A percentile compares a stretch with the other conserved stretches of the same genome.
Evolutionary conservation across 2,797 vertebrate species (phyloP).

Genomic region (Phyllotis vaccarum): DNA sequence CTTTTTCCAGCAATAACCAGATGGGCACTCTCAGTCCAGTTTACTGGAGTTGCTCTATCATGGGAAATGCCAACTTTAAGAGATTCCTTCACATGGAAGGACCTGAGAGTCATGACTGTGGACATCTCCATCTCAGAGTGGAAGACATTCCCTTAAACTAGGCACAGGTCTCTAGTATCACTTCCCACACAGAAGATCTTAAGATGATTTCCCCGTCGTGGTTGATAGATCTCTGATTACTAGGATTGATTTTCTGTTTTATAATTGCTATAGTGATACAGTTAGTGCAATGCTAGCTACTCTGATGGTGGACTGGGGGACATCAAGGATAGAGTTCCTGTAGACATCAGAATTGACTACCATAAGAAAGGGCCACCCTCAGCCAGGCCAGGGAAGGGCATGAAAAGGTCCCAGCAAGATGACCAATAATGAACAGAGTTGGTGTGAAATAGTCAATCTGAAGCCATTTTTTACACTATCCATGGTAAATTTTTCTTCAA

Average conservation of each 20-base stretch:
- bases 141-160: background rate
- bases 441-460: slow-evolving; percentile 86
- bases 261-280: accelerated
- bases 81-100: no score
- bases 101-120: background rate
- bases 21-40: no score
- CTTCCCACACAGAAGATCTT: background rate
- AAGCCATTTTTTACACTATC: slow-evolving; percentile 93
- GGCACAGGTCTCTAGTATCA: no score
- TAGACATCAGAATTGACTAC: slow-evolving; percentile 94
- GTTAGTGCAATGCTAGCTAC: slow-evolving; percentile 92
- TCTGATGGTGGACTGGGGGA: slow-evolving; percentile 94
- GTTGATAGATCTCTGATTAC: no score
- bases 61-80: background rate
- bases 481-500: slow-evolving; percentile 99
- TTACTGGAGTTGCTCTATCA: background rate
- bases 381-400: slow-evolving; percentile 92
- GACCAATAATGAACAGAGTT: slow-evolving; percentile 95
- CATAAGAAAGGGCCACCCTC: slow-evolving; percentile 92
- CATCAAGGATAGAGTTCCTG: slow-evolving; percentile 95
- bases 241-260: accelerated
- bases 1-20: background rate
- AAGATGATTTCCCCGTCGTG: background rate
- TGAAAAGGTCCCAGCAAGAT: slow-evolving; percentile 96
- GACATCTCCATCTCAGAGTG: background rate